These are phyloP conservation scores for Kryptopterus vitreolus DNA, from an alignment of 2,797 vertebrate species.

Conservation along the genomic window DNA sequence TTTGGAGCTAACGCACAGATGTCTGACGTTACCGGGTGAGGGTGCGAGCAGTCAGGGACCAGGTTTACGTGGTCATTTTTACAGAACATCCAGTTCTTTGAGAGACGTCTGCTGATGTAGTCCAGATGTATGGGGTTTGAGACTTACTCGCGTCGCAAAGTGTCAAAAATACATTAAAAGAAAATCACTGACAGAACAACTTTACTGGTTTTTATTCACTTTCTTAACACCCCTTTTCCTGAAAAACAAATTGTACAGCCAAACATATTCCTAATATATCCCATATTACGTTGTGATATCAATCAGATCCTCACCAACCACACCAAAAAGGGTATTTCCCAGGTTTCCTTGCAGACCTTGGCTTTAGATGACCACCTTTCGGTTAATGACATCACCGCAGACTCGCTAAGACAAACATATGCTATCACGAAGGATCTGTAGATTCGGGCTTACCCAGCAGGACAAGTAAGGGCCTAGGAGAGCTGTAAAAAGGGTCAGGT, in stretches of 20 bases:
- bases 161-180: constrained; percentile 10
- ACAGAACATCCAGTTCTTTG: constrained; percentile 14
- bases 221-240: constrained; percentile 7
- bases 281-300: constrained; percentile 41
- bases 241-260: constrained; percentile 19
- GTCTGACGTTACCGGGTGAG: constrained; percentile 17
- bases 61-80: not conserved
- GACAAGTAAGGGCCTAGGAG: not conserved
- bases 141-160: not conserved
- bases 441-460: not conserved
- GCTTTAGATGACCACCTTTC: constrained; percentile 32
- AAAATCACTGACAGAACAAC: constrained; percentile 15
- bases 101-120: constrained; percentile 16
- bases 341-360: constrained; percentile 45
- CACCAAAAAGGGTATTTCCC: constrained; percentile 45
- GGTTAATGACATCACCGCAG: constrained; percentile 42
- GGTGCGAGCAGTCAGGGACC: constrained; percentile 15
- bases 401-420: not conserved
- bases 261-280: constrained; percentile 36
- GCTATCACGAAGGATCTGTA: not conserved
- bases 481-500: constrained; percentile 30
- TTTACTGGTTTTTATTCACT: constrained; percentile 30
- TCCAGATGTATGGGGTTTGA: constrained; percentile 16
- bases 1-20: constrained; percentile 16
- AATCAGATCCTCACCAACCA: constrained; percentile 34